phyloP scores from a whole-genome alignment of 2,888 invertebrate species.

The Scaptodrosophila latifasciaeformis region DNA sequence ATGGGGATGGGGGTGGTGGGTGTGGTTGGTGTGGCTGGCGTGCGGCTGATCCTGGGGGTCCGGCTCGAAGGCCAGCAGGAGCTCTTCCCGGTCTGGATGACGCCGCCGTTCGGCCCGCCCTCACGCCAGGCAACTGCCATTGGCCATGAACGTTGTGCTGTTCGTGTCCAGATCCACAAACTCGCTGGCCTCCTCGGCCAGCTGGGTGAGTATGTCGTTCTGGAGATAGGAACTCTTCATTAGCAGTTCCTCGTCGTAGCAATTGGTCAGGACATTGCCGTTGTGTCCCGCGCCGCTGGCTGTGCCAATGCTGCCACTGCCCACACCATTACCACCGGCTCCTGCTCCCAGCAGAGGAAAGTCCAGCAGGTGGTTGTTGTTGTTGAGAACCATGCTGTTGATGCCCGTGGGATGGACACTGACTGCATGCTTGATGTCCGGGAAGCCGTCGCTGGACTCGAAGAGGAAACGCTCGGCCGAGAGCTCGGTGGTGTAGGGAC shows the following conservation, averaged over 20 bases:
- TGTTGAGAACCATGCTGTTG: conserved; percentile 51
- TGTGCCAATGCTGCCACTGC: conserved; percentile 21
- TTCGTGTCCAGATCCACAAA: conserved; percentile 74
- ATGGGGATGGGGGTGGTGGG: conserved; percentile 22
- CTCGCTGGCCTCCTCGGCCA: conserved; percentile 71
- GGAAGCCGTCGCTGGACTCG: conserved; percentile 71
- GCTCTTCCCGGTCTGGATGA: conserved; percentile 40
- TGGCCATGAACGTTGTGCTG: conserved; percentile 72
- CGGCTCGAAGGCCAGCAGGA: conserved; percentile 36
- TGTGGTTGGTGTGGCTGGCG: conserved; percentile 25
- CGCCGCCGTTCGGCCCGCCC: conserved; percentile 46
- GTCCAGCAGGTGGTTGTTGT: conserved; percentile 55
- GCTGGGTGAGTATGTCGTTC: conserved; percentile 71
- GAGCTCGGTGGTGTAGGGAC: conserved; percentile 74
- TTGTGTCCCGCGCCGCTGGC: conserved; percentile 31
- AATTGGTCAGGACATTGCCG: conserved; percentile 58
- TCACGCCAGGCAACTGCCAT: conserved; percentile 74
- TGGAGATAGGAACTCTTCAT: conserved; percentile 70
- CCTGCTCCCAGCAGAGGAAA: conserved; percentile 35
- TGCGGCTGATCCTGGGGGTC: conserved; percentile 17
- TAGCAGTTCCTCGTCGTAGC: conserved; percentile 71
- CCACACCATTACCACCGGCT: too few species aligned
- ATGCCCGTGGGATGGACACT: conserved; percentile 62
- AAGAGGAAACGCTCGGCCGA: conserved; percentile 75
- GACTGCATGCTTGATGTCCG: conserved; percentile 73